phyloP scores from a whole-genome alignment of 2,888 invertebrate species.

The Coelopa pilipes region DNA sequence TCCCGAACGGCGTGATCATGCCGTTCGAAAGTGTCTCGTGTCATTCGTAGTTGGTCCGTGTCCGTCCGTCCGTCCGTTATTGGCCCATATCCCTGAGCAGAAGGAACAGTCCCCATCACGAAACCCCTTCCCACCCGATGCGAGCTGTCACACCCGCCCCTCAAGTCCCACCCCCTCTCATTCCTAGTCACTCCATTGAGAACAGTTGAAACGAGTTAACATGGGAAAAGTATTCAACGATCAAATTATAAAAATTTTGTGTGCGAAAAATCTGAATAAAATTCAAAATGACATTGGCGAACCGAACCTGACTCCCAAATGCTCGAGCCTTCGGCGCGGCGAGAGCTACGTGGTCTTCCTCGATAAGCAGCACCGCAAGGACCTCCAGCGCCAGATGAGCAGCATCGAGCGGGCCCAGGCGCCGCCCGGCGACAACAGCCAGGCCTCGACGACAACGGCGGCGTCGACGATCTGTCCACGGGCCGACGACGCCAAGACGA shows the following conservation, averaged over 20 bases:
- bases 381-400: constrained; percentile 37
- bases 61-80: too few relatives aligned
- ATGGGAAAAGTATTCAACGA: constrained; percentile 45
- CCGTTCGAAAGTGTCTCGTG: constrained; percentile 53
- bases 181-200: constrained; percentile 8
- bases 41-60: constrained; percentile 36
- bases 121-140: not conserved
- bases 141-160: not conserved
- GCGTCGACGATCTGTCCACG: not conserved
- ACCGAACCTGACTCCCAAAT: constrained; percentile 31
- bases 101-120: too few relatives aligned
- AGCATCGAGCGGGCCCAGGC: not conserved
- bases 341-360: constrained; percentile 42
- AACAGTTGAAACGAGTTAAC: constrained; percentile 34
- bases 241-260: constrained; percentile 45
- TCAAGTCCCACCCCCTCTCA: not conserved
- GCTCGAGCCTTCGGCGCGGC: constrained; percentile 33
- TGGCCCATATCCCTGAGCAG: too few relatives aligned
- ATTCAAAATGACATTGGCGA: constrained; percentile 38
- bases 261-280: constrained; percentile 41
- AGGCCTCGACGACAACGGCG: not conserved
- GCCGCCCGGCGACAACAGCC: constrained; percentile 11
- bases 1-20: constrained; percentile 54
- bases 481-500: not conserved
- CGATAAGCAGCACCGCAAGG: constrained; percentile 33